These are phyloP conservation scores for Cephus cinctus DNA, from an alignment of 1,140 invertebrate species.

Conservation along the genomic window DNA sequence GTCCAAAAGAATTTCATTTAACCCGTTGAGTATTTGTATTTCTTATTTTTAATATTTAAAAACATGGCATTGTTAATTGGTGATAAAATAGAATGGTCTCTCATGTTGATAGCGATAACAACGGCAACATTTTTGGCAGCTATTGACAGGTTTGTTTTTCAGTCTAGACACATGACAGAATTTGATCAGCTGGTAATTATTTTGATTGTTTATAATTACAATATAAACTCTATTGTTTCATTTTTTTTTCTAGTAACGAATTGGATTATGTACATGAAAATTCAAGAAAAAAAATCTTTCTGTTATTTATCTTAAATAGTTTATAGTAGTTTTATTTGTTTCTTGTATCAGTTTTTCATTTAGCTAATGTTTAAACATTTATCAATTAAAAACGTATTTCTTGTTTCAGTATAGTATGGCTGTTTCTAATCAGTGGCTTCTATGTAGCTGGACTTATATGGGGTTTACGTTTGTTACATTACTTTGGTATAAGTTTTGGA, in stretches of 20 bases:
- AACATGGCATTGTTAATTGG: slow-evolving; percentile 3
- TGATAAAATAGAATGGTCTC: slow-evolving; percentile 7
- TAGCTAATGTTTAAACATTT: background rate
- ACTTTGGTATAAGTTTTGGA: slow-evolving; percentile 22
- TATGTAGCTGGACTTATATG: slow-evolving; percentile 35
- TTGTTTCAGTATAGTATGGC: slow-evolving; percentile 37
- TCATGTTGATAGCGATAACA: slow-evolving; percentile 6
- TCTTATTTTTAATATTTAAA: background rate
- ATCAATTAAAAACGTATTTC: slow-evolving; percentile 7
- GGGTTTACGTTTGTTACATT: slow-evolving; percentile 31
- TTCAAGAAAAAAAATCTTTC: background rate
- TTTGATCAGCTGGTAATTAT: background rate
- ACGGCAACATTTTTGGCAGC: slow-evolving; percentile 12
- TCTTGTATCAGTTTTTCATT: background rate
- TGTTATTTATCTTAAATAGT: background rate
- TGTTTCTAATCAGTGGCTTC: slow-evolving; percentile 24
- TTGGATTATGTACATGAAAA: background rate
- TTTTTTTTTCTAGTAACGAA: background rate
- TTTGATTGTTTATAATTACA: slow-evolving; percentile 3
- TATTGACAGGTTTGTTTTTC: slow-evolving; percentile 35
- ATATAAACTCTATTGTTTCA: slow-evolving; percentile 1
- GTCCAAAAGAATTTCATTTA: background rate
- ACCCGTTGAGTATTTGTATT: background rate
- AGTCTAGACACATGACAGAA: background rate
- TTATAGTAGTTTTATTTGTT: background rate